Conservation (phyloP, 2,113 vertebrate species). For the Lepisosteus osseus region DNA sequence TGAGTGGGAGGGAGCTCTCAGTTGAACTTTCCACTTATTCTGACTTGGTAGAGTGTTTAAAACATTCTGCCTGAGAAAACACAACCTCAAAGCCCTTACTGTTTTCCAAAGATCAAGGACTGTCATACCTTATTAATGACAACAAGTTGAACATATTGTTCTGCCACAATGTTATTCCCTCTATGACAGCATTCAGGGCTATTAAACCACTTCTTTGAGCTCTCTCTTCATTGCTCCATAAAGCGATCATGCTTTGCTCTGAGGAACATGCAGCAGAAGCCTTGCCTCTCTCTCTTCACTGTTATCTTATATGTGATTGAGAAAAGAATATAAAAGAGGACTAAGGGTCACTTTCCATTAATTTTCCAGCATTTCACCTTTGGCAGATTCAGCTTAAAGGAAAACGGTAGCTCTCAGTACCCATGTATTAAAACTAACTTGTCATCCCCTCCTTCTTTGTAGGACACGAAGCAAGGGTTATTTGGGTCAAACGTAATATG, state of each 20-base stretch:
- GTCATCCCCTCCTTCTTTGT: too few species aligned
- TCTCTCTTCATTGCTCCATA: not conserved
- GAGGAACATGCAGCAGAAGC: not conserved
- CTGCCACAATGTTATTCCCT: not conserved
- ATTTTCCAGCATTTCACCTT: not conserved
- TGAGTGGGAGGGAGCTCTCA: too few species aligned
- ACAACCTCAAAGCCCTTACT: not conserved
- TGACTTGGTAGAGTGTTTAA: not conserved
- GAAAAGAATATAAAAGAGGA: not conserved
- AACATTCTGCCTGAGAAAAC: not conserved
- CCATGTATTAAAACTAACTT: not conserved
- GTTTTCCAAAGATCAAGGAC: not conserved
- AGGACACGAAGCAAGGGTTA: too few species aligned
- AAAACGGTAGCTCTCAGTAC: not conserved
- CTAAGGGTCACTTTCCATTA: not conserved
- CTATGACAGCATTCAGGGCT: not conserved
- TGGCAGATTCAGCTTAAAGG: not conserved
- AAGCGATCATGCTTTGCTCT: not conserved
- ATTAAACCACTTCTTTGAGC: not conserved
- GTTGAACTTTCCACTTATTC: not conserved
- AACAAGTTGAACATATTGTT: conserved; percentile 9
- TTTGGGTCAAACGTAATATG: too few species aligned
- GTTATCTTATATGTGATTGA: not conserved
- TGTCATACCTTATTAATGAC: conserved; percentile 10
- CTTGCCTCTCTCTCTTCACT: not conserved